A percentile compares a stretch with the other conserved stretches of the same genome.
phyloP scores from a whole-genome alignment of 2,113 vertebrate genomes.

The Chroicocephalus ridibundus region DNA sequence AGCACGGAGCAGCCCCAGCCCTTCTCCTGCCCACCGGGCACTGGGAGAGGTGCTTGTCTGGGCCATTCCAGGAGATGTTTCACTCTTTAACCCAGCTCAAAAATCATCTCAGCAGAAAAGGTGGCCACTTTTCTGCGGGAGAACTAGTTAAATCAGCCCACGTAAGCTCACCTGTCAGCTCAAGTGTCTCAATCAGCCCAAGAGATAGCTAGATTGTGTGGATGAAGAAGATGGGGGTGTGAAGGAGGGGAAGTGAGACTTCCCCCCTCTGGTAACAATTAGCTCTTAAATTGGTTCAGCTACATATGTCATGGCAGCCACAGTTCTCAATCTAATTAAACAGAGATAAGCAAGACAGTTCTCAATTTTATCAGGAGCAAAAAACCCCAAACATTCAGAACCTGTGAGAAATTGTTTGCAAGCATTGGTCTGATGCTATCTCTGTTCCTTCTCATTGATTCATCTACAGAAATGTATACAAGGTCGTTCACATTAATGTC shows the following conservation, averaged over 20 bases:
- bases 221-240: background rate
- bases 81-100: background rate
- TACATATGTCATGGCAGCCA: background rate
- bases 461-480: background rate
- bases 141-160: background rate
- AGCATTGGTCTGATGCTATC: background rate
- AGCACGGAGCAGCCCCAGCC: background rate
- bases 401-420: background rate
- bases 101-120: background rate
- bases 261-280: background rate
- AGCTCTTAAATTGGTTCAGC: background rate
- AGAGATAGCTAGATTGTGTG: background rate
- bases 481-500: background rate
- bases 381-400: background rate
- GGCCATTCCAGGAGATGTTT: background rate
- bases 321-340: background rate
- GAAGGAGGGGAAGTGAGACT: background rate
- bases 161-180: background rate
- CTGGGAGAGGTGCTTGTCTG: accelerated
- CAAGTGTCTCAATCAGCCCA: accelerated
- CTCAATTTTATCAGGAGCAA: background rate
- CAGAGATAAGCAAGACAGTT: background rate
- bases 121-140: background rate
- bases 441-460: background rate
- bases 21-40: background rate